phyloP scores from a whole-genome alignment of 2,797 vertebrate genomes.

The Peromyscus attwateri region DNA sequence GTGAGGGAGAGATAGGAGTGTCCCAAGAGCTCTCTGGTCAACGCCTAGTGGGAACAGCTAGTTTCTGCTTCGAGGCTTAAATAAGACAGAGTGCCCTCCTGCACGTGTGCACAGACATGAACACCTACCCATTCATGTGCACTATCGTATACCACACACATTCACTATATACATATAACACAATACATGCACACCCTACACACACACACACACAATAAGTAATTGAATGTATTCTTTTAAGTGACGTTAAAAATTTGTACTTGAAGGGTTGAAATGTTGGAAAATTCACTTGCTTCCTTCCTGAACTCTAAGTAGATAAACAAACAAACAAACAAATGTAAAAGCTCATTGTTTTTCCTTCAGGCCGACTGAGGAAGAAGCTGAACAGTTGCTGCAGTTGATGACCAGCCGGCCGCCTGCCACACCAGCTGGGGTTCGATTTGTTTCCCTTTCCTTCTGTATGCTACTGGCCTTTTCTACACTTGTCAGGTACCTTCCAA shows the following conservation, averaged over 20 bases:
- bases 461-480: conserved; percentile 98
- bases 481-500: conserved; percentile 93
- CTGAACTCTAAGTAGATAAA: background rate
- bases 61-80: background rate
- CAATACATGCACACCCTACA: background rate
- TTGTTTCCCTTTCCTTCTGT: conserved; percentile 98
- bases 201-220: background rate
- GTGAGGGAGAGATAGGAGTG: background rate
- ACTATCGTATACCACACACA: no score
- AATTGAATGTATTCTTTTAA: background rate
- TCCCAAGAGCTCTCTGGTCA: background rate
- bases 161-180: background rate
- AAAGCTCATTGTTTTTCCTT: background rate
- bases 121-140: background rate
- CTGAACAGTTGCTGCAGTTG: conserved; percentile 96
- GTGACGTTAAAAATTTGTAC: background rate
- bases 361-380: conserved; percentile 98
- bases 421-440: conserved; percentile 97
- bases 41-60: background rate
- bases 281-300: background rate
- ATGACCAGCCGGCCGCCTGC: conserved; percentile 99
- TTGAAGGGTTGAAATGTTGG: conserved; percentile 11
- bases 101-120: background rate
- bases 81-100: background rate
- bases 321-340: background rate